These are phyloP conservation scores for Anadara kagoshimensis DNA, from an alignment of 1,140 invertebrate genomes.

Conservation along the genomic window DNA sequence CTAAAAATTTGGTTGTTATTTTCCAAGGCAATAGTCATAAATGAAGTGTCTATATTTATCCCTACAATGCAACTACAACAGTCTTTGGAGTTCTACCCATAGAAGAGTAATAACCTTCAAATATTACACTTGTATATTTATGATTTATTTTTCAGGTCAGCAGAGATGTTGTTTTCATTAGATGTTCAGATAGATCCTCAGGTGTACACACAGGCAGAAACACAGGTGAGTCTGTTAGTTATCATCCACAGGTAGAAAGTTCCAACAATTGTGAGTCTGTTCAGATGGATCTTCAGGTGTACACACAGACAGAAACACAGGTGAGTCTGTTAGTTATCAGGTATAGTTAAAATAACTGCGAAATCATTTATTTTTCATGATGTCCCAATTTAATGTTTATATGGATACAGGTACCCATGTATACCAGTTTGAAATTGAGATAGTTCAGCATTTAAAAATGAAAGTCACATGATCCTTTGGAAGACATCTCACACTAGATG, in stretches of 20 bases:
- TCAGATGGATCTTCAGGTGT: not conserved
- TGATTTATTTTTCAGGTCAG: slow-evolving; percentile 77
- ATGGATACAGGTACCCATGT: not conserved
- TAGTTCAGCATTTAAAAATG: too few relatives aligned
- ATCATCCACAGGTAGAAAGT: not conserved
- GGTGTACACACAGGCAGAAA: slow-evolving; percentile 17
- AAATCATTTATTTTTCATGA: too few relatives aligned
- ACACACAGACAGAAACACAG: too few relatives aligned
- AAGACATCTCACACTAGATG: too few relatives aligned
- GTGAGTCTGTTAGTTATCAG: not conserved
- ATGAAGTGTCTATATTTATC: too few relatives aligned
- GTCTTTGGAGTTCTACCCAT: too few relatives aligned
- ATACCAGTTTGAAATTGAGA: not conserved
- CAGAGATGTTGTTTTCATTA: slow-evolving; percentile 87
- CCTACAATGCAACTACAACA: not conserved
- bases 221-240: slow-evolving; percentile 31
- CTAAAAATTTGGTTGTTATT: too few relatives aligned
- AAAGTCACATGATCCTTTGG: too few relatives aligned
- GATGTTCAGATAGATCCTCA: slow-evolving; percentile 76
- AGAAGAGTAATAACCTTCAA: not conserved
- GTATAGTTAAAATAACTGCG: not conserved
- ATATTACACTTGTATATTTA: not conserved
- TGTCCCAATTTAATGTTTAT: not conserved
- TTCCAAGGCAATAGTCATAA: too few relatives aligned
- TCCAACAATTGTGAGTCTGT: not conserved